These are phyloP conservation scores for Protosalanx chinensis DNA, from an alignment of 2,797 vertebrate species.

Conservation along the genomic window DNA sequence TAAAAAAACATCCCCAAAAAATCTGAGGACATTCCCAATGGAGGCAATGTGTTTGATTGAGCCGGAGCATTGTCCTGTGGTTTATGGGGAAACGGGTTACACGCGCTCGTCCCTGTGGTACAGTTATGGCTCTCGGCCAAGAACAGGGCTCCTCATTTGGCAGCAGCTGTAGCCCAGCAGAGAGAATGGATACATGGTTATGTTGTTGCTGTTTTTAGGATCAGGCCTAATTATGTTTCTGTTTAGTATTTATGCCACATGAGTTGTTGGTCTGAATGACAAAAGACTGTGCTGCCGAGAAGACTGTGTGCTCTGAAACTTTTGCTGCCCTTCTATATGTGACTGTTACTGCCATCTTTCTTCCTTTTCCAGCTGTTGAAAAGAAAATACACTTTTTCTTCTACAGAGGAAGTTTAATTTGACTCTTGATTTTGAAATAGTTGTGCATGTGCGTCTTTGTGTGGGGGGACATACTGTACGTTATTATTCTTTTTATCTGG, in stretches of 20 bases:
- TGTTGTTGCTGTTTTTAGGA: not conserved
- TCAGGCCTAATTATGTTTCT: slow-evolving; percentile 7
- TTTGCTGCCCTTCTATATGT: not conserved
- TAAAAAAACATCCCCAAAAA: slow-evolving; percentile 2
- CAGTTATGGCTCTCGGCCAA: slow-evolving; percentile 19
- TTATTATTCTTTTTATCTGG: not conserved
- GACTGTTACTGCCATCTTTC: not conserved
- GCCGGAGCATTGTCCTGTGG: slow-evolving; percentile 32
- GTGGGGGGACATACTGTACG: not conserved
- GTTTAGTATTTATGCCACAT: slow-evolving; percentile 3
- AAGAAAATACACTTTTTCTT: not conserved
- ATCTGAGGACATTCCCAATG: slow-evolving; percentile 11
- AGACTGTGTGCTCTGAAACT: not conserved
- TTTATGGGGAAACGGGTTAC: slow-evolving; percentile 30
- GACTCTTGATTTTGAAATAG: not conserved
- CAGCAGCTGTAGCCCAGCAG: not conserved
- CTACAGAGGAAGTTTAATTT: not conserved
- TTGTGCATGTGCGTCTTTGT: not conserved
- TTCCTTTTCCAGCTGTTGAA: not conserved
- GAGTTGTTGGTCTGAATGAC: slow-evolving; percentile 5
- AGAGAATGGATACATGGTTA: not conserved
- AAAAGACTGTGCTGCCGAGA: not conserved
- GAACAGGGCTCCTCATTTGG: slow-evolving; percentile 28
- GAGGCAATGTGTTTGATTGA: slow-evolving; percentile 42
- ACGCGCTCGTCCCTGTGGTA: slow-evolving; percentile 24